These are phyloP conservation scores for Ferrisia virgata DNA, from an alignment of 2,888 invertebrate genomes.

Conservation along the genomic window DNA sequence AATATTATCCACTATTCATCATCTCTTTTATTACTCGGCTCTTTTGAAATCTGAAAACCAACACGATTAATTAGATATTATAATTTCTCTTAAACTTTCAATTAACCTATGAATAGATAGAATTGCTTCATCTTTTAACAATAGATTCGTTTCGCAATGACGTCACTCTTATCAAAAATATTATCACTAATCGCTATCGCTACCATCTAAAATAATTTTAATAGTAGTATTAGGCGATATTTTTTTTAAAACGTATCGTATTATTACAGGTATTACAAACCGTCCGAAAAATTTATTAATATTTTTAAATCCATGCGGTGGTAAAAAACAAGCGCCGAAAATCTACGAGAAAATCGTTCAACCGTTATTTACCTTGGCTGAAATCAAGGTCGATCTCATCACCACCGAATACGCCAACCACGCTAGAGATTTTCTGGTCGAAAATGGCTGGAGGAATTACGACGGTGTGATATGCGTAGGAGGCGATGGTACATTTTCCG, in stretches of 20 bases:
- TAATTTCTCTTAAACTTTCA: background rate
- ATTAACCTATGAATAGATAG: background rate
- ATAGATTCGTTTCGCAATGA: background rate
- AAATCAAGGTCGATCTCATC: conserved; percentile 64
- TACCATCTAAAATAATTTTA: no score
- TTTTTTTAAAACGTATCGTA: background rate
- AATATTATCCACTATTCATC: no score
- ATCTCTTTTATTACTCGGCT: no score
- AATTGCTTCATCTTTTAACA: background rate
- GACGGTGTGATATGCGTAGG: conserved; percentile 77
- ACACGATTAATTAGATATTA: no score
- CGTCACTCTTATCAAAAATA: background rate
- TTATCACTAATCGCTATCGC: background rate
- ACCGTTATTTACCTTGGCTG: conserved; percentile 63
- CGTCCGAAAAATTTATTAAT: conserved; percentile 70
- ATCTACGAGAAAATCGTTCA: conserved; percentile 72
- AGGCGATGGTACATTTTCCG: conserved; percentile 83
- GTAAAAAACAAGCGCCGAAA: conserved; percentile 68
- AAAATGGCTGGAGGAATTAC: conserved; percentile 58
- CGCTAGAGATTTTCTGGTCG: conserved; percentile 62
- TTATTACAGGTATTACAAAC: conserved; percentile 55
- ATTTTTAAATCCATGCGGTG: conserved; percentile 82
- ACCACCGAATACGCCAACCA: conserved; percentile 74
- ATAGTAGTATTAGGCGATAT: no score
- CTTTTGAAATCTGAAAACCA: no score